Base-by-base conservation (phyloP, 2,888 invertebrate species). In the Campoplex capitator region DNA sequence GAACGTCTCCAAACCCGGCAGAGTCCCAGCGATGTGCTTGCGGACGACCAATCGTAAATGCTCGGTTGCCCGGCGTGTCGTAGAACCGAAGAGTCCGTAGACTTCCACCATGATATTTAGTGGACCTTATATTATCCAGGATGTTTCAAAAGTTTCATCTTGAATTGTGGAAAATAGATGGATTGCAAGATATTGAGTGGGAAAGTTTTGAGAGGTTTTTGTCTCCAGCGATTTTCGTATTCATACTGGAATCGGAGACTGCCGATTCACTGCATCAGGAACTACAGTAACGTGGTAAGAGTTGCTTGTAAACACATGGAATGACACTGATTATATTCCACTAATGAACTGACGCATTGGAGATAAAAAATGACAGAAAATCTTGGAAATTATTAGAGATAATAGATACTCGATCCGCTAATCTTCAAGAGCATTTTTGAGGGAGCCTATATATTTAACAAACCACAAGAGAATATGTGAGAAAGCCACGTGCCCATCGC, bases 1-100 rank as follows among this genome's bases (percentile, higher is more conserved):
- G 92, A 92, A 90, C 89, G 87, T 80, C 90, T 92, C 91, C 92
- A 92, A 89, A 85, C 84, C 86, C 84, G 42, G 84, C 77, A 85
- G 74, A 76, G 85, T 35, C 68, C n/a, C 83, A 84, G 71, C 81
- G 84, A 89, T 85, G 23, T 23, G 84, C 45, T 65, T 83, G 84
- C 79, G 88, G 88, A 86, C 87, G 82, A 81, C 78, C 88, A 89
- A 88, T 91, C 91, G 90, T 91, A 91, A 91, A 92, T 89, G 91
- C 89, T 88, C 83, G 86, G 84, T 67, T 82, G 81, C 79, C 83
- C 62, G 68, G 38, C 62, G 42, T 74, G 62, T 18, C 18, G 65
- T 45, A 28, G 62, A 51, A 58, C 32, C 28, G 51, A 35, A 80
- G 62, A 73, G 28, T 42, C 58, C 18, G n/a, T 35, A 74, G 81